These are phyloP conservation scores for Aspidoscelis tigris DNA, from an alignment of 2,113 vertebrate genomes.

Conservation along the genomic window DNA sequence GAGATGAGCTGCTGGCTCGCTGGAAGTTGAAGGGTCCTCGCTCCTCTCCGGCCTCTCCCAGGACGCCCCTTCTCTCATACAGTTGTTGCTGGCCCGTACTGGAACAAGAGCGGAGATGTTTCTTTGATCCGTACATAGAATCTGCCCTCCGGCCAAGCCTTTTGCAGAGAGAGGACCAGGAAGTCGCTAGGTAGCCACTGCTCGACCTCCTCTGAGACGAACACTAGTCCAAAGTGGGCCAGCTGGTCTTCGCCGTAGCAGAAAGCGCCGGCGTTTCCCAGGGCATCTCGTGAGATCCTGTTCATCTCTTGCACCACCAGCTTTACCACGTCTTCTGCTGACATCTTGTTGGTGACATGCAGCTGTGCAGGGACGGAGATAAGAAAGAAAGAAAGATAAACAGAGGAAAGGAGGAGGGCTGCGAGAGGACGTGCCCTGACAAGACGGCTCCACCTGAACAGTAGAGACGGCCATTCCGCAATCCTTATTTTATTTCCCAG, in stretches of 20 bases:
- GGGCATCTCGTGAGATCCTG: constrained; percentile 67
- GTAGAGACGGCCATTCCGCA: neutral
- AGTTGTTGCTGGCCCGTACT: constrained; percentile 83
- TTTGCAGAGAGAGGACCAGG: constrained; percentile 84
- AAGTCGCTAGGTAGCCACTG: constrained; percentile 88
- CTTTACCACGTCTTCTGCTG: constrained; percentile 84
- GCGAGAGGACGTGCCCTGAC: neutral
- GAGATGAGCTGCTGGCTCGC: constrained; percentile 58
- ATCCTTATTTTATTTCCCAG: neutral
- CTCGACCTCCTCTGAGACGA: constrained; percentile 77
- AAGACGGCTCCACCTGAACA: neutral
- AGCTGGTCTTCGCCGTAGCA: constrained; percentile 83
- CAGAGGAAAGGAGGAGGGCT: neutral
- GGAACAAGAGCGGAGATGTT: constrained; percentile 84
- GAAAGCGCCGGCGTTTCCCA: constrained; percentile 65
- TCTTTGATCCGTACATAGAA: constrained; percentile 88
- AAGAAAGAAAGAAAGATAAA: neutral
- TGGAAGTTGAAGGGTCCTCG: constrained; percentile 40
- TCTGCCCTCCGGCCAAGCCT: constrained; percentile 79
- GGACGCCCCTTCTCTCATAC: constrained; percentile 74
- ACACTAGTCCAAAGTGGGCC: constrained; percentile 87
- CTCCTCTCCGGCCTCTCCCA: fast-evolving
- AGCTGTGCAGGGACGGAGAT: constrained; percentile 75
- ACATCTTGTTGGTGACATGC: constrained; percentile 81
- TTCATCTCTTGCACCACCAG: constrained; percentile 91